Evolutionary conservation across 2,888 invertebrate species (phyloP), one percentile per base, ranked within the genome.

Genomic region (Cactoblastis cactorum): DNA sequence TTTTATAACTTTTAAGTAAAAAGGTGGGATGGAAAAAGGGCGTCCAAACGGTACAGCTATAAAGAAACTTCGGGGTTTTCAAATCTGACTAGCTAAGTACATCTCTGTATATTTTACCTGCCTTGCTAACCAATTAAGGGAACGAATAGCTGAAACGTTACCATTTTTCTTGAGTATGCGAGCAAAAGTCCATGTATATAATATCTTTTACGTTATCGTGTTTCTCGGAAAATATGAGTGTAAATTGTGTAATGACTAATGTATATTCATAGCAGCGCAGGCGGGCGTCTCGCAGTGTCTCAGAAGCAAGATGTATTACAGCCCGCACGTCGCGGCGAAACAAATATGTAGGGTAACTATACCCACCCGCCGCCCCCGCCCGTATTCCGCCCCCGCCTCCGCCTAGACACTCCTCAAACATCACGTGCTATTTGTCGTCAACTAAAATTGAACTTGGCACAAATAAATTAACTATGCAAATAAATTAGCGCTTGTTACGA

Each of bases 1-100:
- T 83, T 81, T 78, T 76, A 70, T 71, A 77, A 77, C 77, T 78
- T 75, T 73, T 76, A 71, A 75, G 76, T 76, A 74, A 78, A 72
- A 80, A 77, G 73, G 75, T 76, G 68, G 67, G 61, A 71, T 62
- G 52, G 67, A 71, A 77, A 79, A 79, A 80, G 68, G 64, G 64
- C 61, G 59, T 56, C 56, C 50, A 53, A 50, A 59, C 53, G 57
- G 56, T 53, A 60, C 59, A 61, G 63, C 57, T 53, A 55, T 65
- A 64, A 68, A 73, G 61, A 61, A 77, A 73, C 63, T 74, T 70
- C 52, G 53, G 55, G 56, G 49, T 69, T 72, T 69, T 64, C 60
- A 68, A 72, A 74, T 68, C 65, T 59, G 66, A 69, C 58, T 62
- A 63, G 61, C 63, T 63, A 56, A 58, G 56, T 62, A 59, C 56